Evolutionary conservation across 2,888 invertebrate genomes (phyloP).

Genomic region (Doris montereyensis): DNA sequence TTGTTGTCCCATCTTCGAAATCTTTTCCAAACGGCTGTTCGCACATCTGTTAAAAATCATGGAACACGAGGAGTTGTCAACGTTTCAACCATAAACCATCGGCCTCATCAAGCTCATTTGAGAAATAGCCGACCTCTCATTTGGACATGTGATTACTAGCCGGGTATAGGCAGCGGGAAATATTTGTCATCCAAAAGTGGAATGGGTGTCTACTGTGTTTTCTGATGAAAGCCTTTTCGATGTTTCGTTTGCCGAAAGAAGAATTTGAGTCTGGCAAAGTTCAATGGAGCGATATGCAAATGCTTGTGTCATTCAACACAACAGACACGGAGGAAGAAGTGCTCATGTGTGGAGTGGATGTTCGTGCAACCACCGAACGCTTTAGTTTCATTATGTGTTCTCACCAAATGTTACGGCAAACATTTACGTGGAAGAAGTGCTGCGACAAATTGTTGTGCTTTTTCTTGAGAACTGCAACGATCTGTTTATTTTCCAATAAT

Average conservation of each 20-base stretch:
- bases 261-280: background rate
- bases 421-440: background rate
- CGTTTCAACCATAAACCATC: too few species aligned
- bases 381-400: conserved; percentile 5
- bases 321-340: conserved; percentile 13
- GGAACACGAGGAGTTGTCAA: too few species aligned
- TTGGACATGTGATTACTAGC: background rate
- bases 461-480: background rate
- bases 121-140: too few species aligned
- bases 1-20: too few species aligned
- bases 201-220: background rate
- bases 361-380: background rate
- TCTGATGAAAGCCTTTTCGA: background rate
- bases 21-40: too few species aligned
- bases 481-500: background rate
- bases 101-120: too few species aligned
- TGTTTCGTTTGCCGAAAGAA: conserved; percentile 6
- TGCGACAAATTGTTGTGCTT: conserved; percentile 10
- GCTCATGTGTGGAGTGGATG: conserved; percentile 6
- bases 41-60: too few species aligned
- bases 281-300: background rate
- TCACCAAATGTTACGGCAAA: background rate
- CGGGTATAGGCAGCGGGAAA: background rate
- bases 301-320: conserved; percentile 11
- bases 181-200: conserved; percentile 1